A percentile compares a stretch with the other conserved stretches of the same genome.
These are phyloP conservation scores for Crenuchus spilurus DNA, from an alignment of 2,797 vertebrate species.

Conservation along the genomic window DNA sequence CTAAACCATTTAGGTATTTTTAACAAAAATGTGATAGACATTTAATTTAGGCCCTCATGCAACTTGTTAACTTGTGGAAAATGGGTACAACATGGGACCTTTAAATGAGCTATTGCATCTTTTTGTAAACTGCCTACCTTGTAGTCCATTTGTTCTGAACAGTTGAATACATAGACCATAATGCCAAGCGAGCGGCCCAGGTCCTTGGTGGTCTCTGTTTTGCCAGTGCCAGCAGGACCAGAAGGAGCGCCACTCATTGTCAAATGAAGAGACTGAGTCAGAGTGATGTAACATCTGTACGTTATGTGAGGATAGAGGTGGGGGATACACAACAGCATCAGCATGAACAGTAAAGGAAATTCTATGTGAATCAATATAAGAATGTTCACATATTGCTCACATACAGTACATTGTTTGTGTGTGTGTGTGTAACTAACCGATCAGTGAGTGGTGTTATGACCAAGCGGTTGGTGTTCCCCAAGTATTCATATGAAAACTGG, in stretches of 20 bases:
- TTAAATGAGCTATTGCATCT: background rate
- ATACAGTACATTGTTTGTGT: too few species aligned
- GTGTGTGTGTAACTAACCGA: conserved; percentile 65
- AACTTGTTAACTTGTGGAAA: too few species aligned
- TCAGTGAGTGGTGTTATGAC: conserved; percentile 86
- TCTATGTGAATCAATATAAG: too few species aligned
- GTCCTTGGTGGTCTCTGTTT: conserved; percentile 82
- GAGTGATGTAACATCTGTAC: conserved; percentile 80
- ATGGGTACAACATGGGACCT: background rate
- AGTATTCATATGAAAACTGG: conserved; percentile 84
- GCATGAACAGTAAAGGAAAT: background rate
- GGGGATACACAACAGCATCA: background rate
- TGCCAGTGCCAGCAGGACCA: conserved; percentile 76
- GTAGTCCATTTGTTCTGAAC: conserved; percentile 85
- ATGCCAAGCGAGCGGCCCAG: conserved; percentile 82
- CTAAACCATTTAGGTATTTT: too few species aligned
- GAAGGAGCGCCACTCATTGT: conserved; percentile 77
- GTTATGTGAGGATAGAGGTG: background rate
- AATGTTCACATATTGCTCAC: too few species aligned
- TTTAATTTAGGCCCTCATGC: too few species aligned
- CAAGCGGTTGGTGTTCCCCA: conserved; percentile 83
- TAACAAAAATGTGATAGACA: too few species aligned
- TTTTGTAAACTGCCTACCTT: conserved; percentile 66
- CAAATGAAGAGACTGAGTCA: conserved; percentile 76
- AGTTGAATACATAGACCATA: conserved; percentile 85